Evolutionary conservation across 2,888 invertebrate genomes (phyloP).

Genomic region (Periphyllus acericola): DNA sequence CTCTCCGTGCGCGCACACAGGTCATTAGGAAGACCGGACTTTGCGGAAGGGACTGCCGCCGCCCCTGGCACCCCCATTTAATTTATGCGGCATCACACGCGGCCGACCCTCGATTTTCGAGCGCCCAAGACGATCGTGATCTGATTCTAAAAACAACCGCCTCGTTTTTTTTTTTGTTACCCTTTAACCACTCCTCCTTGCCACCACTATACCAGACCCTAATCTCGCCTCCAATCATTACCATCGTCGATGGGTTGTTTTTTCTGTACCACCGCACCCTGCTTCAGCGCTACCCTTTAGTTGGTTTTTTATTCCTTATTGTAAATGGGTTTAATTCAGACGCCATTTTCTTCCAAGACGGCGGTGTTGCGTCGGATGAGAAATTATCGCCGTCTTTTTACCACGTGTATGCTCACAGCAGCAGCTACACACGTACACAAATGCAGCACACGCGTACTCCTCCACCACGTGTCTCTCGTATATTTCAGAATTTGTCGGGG

Average conservation of each 20-base stretch:
- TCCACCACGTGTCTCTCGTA: constrained; percentile 11
- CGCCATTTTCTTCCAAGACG: constrained; percentile 46
- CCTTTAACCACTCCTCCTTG: constrained; percentile 28
- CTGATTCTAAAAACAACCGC: constrained; percentile 57
- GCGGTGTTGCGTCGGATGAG: constrained; percentile 5
- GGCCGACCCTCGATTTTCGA: constrained; percentile 51
- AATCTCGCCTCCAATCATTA: constrained; percentile 35
- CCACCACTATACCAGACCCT: background rate
- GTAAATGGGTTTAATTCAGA: constrained; percentile 54
- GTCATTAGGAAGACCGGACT: constrained; percentile 54
- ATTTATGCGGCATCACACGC: constrained; percentile 61
- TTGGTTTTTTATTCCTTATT: constrained; percentile 12
- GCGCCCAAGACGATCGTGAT: constrained; percentile 60
- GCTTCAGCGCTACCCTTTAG: background rate
- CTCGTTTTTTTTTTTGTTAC: constrained; percentile 35
- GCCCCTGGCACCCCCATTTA: constrained; percentile 17
- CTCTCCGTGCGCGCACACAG: constrained; percentile 21
- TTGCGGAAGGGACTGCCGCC: background rate
- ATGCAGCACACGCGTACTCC: background rate
- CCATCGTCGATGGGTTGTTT: background rate
- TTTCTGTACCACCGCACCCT: constrained; percentile 8
- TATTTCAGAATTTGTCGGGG: constrained; percentile 57
- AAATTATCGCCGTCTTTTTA: constrained; percentile 55
- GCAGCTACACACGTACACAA: background rate
- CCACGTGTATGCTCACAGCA: background rate